A percentile compares a stretch with the other conserved stretches of the same genome.
These are phyloP conservation scores for Pachypanchax playfairii DNA, from an alignment of 2,113 vertebrate genomes.

Conservation along the genomic window DNA sequence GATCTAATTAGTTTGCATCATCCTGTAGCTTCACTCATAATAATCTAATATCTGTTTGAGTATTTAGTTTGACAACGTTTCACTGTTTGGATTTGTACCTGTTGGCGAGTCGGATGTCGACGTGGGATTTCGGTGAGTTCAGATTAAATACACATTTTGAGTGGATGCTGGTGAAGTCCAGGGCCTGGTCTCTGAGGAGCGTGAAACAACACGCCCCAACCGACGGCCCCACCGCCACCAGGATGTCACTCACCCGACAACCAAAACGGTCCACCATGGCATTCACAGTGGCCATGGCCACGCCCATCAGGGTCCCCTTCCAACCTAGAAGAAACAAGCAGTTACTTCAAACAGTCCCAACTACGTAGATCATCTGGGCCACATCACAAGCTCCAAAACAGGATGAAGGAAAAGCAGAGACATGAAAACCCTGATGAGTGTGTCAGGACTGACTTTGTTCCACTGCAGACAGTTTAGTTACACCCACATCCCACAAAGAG, in stretches of 20 bases:
- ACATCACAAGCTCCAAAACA: not conserved
- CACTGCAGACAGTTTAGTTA: too few species aligned
- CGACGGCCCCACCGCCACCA: constrained; percentile 87
- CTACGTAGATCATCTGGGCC: not conserved
- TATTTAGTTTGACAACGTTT: too few species aligned
- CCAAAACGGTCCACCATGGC: constrained; percentile 87
- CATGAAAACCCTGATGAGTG: not conserved
- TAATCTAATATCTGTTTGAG: too few species aligned
- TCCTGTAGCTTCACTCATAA: too few species aligned
- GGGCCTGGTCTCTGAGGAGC: constrained; percentile 80
- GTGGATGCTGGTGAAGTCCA: constrained; percentile 81
- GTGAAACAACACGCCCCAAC: constrained; percentile 91
- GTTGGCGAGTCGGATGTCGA: constrained; percentile 89
- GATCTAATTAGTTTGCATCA: too few species aligned
- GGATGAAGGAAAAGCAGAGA: too few species aligned
- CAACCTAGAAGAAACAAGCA: constrained; percentile 79
- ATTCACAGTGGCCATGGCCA: constrained; percentile 88
- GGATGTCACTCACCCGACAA: constrained; percentile 80
- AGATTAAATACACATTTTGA: constrained; percentile 83
- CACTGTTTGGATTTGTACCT: constrained; percentile 70
- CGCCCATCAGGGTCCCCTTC: constrained; percentile 89
- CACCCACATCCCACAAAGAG: too few species aligned
- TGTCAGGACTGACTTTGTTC: not conserved
- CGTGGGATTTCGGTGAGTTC: constrained; percentile 74
- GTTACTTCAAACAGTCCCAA: not conserved